Percentiles rank a stretch among this genome's conserved stretches.
These are phyloP conservation scores for Haliclona indistincta DNA, from an alignment of 37 sponge, comb jelly and placozoan species.

Conservation along the genomic window DNA sequence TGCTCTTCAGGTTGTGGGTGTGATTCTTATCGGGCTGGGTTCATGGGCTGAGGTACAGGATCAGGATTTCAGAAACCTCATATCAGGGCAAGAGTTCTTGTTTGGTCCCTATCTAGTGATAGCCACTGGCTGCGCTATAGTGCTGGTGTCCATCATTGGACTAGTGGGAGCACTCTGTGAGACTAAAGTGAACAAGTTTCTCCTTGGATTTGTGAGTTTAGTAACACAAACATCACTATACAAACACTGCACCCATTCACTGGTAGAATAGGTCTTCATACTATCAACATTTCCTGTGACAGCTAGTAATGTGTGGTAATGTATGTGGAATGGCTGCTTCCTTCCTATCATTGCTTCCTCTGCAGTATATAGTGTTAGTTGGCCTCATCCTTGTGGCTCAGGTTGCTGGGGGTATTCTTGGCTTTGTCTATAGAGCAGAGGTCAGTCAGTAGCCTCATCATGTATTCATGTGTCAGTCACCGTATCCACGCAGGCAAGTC, in stretches of 20 bases:
- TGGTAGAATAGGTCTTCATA: no score
- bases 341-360: neutral
- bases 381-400: constrained; percentile 39
- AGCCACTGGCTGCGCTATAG: constrained; percentile 41
- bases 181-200: constrained; percentile 39
- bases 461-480: neutral
- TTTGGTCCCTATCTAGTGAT: constrained; percentile 62
- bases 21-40: constrained; percentile 56
- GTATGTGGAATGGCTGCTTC: neutral
- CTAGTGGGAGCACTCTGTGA: constrained; percentile 57
- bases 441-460: neutral
- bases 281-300: neutral
- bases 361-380: constrained; percentile 61
- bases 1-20: constrained; percentile 51
- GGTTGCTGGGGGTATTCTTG: constrained; percentile 56
- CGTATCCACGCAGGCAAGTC: neutral
- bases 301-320: neutral
- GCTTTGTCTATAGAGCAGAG: constrained; percentile 39
- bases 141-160: constrained; percentile 53
- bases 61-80: neutral
- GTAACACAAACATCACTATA: neutral
- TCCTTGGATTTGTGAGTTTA: constrained; percentile 52
- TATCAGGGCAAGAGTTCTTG: constrained; percentile 19
- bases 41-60: constrained; percentile 47
- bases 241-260: neutral